Conservation (phyloP, 1,140 invertebrate species). For the Pachyrhynchus sulphureomaculatus region DNA sequence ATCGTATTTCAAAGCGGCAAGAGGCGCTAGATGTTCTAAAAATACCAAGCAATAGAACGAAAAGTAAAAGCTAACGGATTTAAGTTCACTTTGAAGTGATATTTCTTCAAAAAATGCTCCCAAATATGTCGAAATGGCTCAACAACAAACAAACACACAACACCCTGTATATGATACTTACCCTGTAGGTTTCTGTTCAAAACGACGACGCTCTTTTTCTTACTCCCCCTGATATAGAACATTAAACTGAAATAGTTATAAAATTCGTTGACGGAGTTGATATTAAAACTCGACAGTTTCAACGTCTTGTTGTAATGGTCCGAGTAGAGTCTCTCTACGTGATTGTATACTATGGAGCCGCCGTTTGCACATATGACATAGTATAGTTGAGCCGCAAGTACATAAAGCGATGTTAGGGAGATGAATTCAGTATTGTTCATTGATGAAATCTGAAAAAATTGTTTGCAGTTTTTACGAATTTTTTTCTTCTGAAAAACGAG, state of each 20-base stretch:
- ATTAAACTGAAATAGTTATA: slow-evolving; percentile 41
- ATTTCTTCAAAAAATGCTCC: too few species aligned
- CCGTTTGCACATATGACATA: slow-evolving; percentile 40
- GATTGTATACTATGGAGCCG: slow-evolving; percentile 37
- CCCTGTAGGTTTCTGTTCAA: slow-evolving; percentile 44
- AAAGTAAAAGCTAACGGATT: too few species aligned
- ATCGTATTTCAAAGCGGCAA: slow-evolving; percentile 2
- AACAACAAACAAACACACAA: too few species aligned
- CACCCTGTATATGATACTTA: too few species aligned
- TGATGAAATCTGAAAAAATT: slow-evolving; percentile 32
- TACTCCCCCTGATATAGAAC: slow-evolving; percentile 37
- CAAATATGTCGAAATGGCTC: too few species aligned
- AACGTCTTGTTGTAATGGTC: slow-evolving; percentile 38
- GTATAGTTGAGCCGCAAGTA: slow-evolving; percentile 46
- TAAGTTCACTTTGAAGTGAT: too few species aligned
- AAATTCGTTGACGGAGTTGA: slow-evolving; percentile 41
- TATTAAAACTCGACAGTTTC: slow-evolving; percentile 35
- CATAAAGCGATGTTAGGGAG: slow-evolving; percentile 40
- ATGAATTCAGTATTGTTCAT: slow-evolving; percentile 39
- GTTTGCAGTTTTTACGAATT: neutral
- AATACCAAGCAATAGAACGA: slow-evolving; percentile 4
- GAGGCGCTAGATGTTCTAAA: slow-evolving; percentile 35
- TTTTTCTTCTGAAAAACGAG: neutral
- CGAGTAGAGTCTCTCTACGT: slow-evolving; percentile 40
- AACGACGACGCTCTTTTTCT: slow-evolving; percentile 40